phyloP scores from a whole-genome alignment of 1,140 invertebrate genomes.

The Drosophila rhopaloa region DNA sequence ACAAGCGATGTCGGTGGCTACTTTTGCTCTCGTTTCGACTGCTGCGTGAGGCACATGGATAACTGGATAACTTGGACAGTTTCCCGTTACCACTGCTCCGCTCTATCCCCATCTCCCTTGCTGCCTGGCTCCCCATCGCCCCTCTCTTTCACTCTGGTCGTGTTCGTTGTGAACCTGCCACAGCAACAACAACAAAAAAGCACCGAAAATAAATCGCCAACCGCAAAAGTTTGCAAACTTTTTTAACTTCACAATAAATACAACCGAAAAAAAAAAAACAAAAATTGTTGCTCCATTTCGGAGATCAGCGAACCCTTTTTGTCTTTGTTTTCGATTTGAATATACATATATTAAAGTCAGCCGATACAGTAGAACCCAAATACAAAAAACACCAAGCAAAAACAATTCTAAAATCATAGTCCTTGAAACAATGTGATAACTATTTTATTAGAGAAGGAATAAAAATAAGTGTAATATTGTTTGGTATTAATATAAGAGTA shows the following conservation, averaged over 20 bases:
- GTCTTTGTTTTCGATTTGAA: constrained; percentile 27
- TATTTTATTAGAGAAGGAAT: no score
- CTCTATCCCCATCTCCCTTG: background rate
- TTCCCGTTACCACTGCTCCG: constrained; percentile 33
- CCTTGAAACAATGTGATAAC: background rate
- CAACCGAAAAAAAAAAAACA: constrained; percentile 15
- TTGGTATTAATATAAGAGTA: no score
- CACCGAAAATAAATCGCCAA: constrained; percentile 57
- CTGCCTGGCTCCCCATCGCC: background rate
- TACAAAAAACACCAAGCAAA: background rate
- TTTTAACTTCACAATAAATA: constrained; percentile 37
- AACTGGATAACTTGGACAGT: constrained; percentile 54
- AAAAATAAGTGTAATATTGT: no score
- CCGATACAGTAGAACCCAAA: constrained; percentile 2
- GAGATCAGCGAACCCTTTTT: constrained; percentile 42
- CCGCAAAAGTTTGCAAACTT: constrained; percentile 47
- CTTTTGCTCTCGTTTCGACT: constrained; percentile 72
- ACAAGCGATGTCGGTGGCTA: constrained; percentile 45
- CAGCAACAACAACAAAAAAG: constrained; percentile 35
- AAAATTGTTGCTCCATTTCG: constrained; percentile 43
- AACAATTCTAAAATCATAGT: background rate
- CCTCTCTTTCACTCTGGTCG: constrained; percentile 17
- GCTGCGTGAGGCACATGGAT: constrained; percentile 71
- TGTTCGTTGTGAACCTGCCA: constrained; percentile 69
- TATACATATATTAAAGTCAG: constrained; percentile 1